Conservation (phyloP, 2,797 vertebrate genomes). For the Neoniphon sammara region DNA sequence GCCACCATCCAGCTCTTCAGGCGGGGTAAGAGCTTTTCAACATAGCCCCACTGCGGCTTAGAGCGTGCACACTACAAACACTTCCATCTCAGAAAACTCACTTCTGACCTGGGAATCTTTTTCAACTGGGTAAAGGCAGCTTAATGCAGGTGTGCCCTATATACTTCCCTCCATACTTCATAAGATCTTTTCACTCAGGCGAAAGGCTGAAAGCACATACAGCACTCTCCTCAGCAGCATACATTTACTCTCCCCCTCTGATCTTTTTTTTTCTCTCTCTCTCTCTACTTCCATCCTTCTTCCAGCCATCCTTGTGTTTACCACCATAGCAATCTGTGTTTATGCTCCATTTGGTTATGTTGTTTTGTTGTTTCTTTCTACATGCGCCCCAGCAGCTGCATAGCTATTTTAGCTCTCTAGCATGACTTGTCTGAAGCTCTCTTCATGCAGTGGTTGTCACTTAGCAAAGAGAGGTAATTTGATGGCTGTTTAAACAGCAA, state of each 20-base stretch:
- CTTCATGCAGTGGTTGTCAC: conserved; percentile 70
- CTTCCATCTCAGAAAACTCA: neutral
- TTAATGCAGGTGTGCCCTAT: neutral
- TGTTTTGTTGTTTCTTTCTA: conserved; percentile 20
- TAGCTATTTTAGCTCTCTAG: conserved; percentile 54
- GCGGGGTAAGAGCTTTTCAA: conserved; percentile 84
- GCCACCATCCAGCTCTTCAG: conserved; percentile 94
- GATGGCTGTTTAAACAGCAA: conserved; percentile 80
- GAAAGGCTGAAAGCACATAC: conserved; percentile 26
- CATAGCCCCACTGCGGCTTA: conserved; percentile 5
- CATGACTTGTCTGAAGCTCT: conserved; percentile 69
- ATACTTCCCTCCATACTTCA: neutral
- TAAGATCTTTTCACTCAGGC: neutral
- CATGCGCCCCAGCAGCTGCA: conserved; percentile 49
- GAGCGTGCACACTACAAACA: neutral
- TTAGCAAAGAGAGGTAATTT: conserved; percentile 73
- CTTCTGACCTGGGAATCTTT: neutral
- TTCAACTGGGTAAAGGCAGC: neutral
- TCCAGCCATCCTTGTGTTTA: conserved; percentile 1
- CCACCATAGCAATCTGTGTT: conserved; percentile 21
- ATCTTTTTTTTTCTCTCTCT: conserved; percentile 1
- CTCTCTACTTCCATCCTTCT: neutral
- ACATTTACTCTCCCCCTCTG: conserved; percentile 24
- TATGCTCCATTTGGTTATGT: conserved; percentile 36
- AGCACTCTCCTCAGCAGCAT: conserved; percentile 24